Evolutionary conservation across 2,888 invertebrate genomes (phyloP), one percentile per base, ranked within the genome.

Genomic region (Nudaria mundana): DNA sequence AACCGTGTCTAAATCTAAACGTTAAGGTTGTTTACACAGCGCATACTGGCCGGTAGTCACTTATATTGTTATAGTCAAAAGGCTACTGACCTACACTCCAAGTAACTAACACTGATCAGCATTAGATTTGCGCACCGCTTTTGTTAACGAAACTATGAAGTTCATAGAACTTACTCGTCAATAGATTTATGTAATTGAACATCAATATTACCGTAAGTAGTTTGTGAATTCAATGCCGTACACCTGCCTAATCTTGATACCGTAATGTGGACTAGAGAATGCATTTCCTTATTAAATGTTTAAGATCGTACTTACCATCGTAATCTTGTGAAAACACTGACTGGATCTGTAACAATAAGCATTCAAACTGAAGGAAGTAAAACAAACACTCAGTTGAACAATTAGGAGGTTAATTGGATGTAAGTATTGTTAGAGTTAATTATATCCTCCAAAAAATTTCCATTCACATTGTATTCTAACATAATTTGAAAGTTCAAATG

Each of bases 311-410:
- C 86, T 76, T 66, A 90, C 90, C 90, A 66, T 90, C 90, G 65
- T 90, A 90, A 66, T 90, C 90, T 82, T 90, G 90, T 48, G 85
- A 73, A 64, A 75, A 63, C 50, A 63, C 77, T 44, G 75, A 63
- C 55, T 66, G 76, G 52, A 85, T 64, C 89, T 89, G 87, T 52
- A 89, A 89, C 82, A 88, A 85, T 74, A 72, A 78, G 66, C 76
- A 81, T 81, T 74, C 64, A 74, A 56, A 58, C 54, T 71, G 65
- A 63, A 71, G 70, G 70, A 69, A 71, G 75, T 74, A 73, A 70
- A 58, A 62, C 44, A 46, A 57, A 62, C 62, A 62, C 52, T 52
- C 63, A 69, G 75, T 71, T 71, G 74, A 68, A 66, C 66, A 68
- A 67, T 70, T 75, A 62, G 60, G 50, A 59, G 67, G 63, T 66